Evolutionary conservation across 1,140 invertebrate genomes (phyloP), one percentile per base, ranked within the genome.

Genomic region (Drosophila sp.): DNA sequence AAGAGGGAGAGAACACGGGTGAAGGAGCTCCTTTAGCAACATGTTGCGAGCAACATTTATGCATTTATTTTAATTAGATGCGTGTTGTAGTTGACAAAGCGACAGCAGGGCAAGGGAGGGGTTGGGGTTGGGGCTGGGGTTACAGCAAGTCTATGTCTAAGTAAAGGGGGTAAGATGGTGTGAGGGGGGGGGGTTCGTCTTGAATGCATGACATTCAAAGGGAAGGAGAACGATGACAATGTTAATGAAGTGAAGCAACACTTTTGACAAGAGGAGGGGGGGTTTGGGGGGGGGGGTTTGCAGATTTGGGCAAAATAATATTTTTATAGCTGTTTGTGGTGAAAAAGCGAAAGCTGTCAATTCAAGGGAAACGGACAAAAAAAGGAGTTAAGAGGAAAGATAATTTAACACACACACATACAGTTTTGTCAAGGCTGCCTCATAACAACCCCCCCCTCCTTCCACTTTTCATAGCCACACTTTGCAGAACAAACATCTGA

Each of bases 1-100:
- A 7, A 48, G 13, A 51, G 2, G 4, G 32, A 34, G 29, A 63
- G 34, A 50, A 21, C 13, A 14, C 34, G 41, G 56, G 54, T 14
- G 21, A 16, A 50, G 3, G 43, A 14, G 50, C 51, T 78, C 82
- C 82, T 86, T 87, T 76, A 29, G 81, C 78, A 86, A 81, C 81
- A 78, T 86, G 78, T 59, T 75, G 63, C 58, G 7, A 9, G 71
- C 70, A 73, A 63, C 45, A 54, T 69, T 58, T 9, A 32, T 54
- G 63, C 40, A 34, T 59, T 48, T 38, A 46, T 34, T 54, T 41
- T 67, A 66, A 73, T 67, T 59, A 66, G 54, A 73, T 73, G 71
- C 56, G 64, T 73, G 56, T 48, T 9, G 21, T 14, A 40, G 8
- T 13, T 13, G 27, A 6, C 38, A 9, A 21, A 7, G n/a, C n/a